phyloP scores from a whole-genome alignment of 1,140 invertebrate genomes.

The Linepithema humile region DNA sequence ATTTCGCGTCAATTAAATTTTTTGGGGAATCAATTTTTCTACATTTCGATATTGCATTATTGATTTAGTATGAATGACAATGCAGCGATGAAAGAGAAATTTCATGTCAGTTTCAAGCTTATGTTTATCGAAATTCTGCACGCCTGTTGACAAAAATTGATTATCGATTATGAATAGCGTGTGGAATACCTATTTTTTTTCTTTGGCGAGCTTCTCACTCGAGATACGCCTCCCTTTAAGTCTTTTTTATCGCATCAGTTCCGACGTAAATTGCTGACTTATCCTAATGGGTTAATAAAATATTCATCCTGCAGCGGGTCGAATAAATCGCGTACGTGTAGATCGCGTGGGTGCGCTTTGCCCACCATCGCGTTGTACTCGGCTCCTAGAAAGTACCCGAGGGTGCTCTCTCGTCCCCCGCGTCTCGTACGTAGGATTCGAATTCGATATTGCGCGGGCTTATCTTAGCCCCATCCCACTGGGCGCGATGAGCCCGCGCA shows the following conservation, averaged over 20 bases:
- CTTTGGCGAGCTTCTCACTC: neutral
- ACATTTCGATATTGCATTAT: no score
- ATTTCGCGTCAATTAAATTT: no score
- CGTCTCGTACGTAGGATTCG: constrained; percentile 52
- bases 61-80: no score
- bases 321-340: constrained; percentile 61
- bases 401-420: constrained; percentile 19
- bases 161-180: neutral
- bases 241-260: constrained; percentile 46
- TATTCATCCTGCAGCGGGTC: constrained; percentile 57
- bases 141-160: neutral
- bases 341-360: neutral
- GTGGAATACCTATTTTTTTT: no score
- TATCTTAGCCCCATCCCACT: constrained; percentile 49
- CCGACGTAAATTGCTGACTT: constrained; percentile 61
- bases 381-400: constrained; percentile 33
- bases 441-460: constrained; percentile 59
- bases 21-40: no score
- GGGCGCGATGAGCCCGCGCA: constrained; percentile 39
- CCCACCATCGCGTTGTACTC: constrained; percentile 19
- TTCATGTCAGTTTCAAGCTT: no score
- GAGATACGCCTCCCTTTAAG: neutral
- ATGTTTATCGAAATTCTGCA: neutral
- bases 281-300: constrained; percentile 71
- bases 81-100: no score